Evolutionary conservation across 2,113 vertebrate species (phyloP).

Genomic region (Perca flavescens): DNA sequence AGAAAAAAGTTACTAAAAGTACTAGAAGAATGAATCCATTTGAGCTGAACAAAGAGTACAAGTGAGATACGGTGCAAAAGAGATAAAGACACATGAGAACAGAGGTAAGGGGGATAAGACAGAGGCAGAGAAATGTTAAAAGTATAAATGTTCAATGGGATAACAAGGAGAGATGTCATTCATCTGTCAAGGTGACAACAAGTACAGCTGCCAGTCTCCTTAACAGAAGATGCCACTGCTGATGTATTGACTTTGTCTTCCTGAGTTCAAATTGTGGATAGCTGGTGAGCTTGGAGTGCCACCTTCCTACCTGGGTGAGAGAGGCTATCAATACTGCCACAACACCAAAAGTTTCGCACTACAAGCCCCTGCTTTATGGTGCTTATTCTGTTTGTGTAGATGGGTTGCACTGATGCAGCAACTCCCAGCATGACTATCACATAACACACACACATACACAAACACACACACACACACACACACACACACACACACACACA

Average conservation of each 20-base stretch:
- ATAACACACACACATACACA: not conserved
- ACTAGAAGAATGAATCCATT: slow-evolving; percentile 52
- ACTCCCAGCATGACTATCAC: not conserved
- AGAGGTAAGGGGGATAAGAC: slow-evolving; percentile 34
- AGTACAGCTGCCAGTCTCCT: slow-evolving; percentile 64
- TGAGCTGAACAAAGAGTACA: slow-evolving; percentile 39
- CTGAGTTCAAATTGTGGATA: slow-evolving; percentile 64
- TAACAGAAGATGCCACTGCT: slow-evolving; percentile 42
- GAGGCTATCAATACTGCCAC: slow-evolving; percentile 2
- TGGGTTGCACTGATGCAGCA: not conserved
- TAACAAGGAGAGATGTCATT: slow-evolving; percentile 61
- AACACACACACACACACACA: not conserved
- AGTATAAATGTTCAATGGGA: slow-evolving; percentile 55
- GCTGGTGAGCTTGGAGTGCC: slow-evolving; percentile 35
- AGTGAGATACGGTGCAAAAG: slow-evolving; percentile 29
- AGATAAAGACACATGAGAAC: slow-evolving; percentile 60
- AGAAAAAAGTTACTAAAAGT: slow-evolving; percentile 26
- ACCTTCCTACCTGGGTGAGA: not conserved
- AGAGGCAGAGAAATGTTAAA: slow-evolving; percentile 55
- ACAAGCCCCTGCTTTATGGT: not conserved
- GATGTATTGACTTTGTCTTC: slow-evolving; percentile 59
- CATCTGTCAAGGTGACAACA: slow-evolving; percentile 78
- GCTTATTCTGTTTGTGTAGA: not conserved
- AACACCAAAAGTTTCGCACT: not conserved
- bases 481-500: not conserved